Evolutionary conservation across 2,797 vertebrate genomes (phyloP), one percentile per base, ranked within the genome.

Genomic region (Nothura maculosa): DNA sequence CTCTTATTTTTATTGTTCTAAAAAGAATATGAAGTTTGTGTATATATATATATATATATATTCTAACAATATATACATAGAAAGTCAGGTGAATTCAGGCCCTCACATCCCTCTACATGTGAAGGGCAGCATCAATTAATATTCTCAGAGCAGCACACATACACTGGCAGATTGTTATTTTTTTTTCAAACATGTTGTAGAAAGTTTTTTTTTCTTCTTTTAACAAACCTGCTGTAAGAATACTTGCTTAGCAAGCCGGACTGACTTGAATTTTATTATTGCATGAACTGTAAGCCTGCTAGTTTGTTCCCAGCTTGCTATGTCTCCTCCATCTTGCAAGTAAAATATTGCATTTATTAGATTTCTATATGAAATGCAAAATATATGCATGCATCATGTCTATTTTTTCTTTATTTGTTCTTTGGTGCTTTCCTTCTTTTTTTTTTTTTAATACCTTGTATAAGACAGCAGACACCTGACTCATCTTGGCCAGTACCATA

Each of bases 321-420:
- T 28, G 52, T 62, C 24, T 82, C 45, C 47, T 72, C 25, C 3
- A 20, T 50, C 1, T 22, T 57, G 3, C 9, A 8, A 69, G 4
- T 4, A 68, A 79, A 52, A 58, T 62, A 24, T 3, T 68, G 1
- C 28, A 8, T 36, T 45, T 42, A 82, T 36, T 45, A 55, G 16
- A 13, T 63, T 30, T 30, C 27, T 63, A 0, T 19, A 3, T 48
- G 2, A 28, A 9, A 8, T 22, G 9, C 42, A 50, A 20, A 5
- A 54, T 24, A 20, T 0, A 63, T 55, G 7, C 3, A 54, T 30
- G 32, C 5, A 28, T 8, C 0, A 6, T 19, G 21, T 17, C 1
- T 1, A 16, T 7, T 43, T 36, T 28, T 55, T 67, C 7, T 38
- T 38, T 38, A 38, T 38, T 38, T 38, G 10, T 38, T 38, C 38